These are phyloP conservation scores for Gila robusta DNA, from an alignment of 2,797 vertebrate species.

Conservation along the genomic window DNA sequence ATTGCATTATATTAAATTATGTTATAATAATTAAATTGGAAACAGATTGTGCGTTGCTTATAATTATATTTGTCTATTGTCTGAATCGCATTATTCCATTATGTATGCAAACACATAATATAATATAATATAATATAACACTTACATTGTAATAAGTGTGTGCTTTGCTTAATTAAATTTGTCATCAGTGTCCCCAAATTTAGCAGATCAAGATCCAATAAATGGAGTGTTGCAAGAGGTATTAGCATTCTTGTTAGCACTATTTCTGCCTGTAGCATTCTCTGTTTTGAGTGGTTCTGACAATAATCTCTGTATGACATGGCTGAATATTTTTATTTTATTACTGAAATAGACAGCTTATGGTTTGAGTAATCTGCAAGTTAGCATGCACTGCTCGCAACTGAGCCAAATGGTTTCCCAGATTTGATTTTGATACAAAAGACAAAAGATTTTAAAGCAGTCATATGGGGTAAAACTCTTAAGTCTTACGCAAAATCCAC, in stretches of 20 bases:
- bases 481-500: conserved; percentile 24
- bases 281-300: conserved; percentile 16
- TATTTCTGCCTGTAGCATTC: conserved; percentile 8
- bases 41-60: neutral
- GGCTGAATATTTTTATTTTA: conserved; percentile 50
- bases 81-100: neutral
- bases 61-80: neutral
- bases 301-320: conserved; percentile 44
- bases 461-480: conserved; percentile 51
- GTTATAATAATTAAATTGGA: neutral
- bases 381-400: conserved; percentile 35
- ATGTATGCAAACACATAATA: neutral
- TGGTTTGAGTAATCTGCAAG: conserved; percentile 54
- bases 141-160: neutral
- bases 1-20: neutral
- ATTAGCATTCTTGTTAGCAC: neutral
- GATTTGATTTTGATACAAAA: conserved; percentile 40
- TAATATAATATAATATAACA: neutral
- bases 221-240: conserved; percentile 33
- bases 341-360: conserved; percentile 59
- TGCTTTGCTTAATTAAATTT: neutral
- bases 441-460: conserved; percentile 42
- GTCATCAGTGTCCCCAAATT: neutral
- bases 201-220: neutral
- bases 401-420: neutral